These are phyloP conservation scores for Epsilonema sp. DNA, from an alignment of 2,888 invertebrate genomes.

Conservation along the genomic window DNA sequence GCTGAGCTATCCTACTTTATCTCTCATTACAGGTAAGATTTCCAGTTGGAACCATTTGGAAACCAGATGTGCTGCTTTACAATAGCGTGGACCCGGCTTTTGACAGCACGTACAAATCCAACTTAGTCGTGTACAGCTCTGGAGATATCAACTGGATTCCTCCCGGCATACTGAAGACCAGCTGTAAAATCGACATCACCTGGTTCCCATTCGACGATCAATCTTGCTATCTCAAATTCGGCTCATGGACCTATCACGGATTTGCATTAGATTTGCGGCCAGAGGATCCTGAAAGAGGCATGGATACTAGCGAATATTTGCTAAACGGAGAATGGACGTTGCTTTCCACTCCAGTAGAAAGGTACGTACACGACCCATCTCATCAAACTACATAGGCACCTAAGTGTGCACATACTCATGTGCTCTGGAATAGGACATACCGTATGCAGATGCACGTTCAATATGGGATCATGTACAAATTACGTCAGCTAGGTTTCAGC, in stretches of 20 bases:
- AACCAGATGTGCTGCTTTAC: conserved; percentile 95
- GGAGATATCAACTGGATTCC: conserved; percentile 13
- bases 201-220: conserved; percentile 29
- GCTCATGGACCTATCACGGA: conserved; percentile 91
- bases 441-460: too few relatives aligned
- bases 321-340: conserved; percentile 98
- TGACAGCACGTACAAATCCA: conserved; percentile 13
- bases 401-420: too few relatives aligned
- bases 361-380: background rate
- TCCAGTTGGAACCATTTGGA: conserved; percentile 65
- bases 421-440: too few relatives aligned
- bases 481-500: too few relatives aligned
- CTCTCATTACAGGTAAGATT: too few relatives aligned
- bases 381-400: too few relatives aligned
- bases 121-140: conserved; percentile 1
- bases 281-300: conserved; percentile 8
- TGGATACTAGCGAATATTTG: conserved; percentile 58
- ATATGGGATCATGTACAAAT: too few relatives aligned
- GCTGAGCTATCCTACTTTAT: too few relatives aligned
- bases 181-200: conserved; percentile 98
- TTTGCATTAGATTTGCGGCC: conserved; percentile 4
- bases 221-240: conserved; percentile 43
- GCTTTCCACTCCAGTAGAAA: conserved; percentile 14
- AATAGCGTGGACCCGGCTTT: conserved; percentile 39
- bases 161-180: conserved; percentile 18